Percentiles rank a stretch among this genome's conserved stretches.
Evolutionary conservation across 2,797 vertebrate genomes (phyloP).

Genomic region (Rousettus madagascariensis): DNA sequence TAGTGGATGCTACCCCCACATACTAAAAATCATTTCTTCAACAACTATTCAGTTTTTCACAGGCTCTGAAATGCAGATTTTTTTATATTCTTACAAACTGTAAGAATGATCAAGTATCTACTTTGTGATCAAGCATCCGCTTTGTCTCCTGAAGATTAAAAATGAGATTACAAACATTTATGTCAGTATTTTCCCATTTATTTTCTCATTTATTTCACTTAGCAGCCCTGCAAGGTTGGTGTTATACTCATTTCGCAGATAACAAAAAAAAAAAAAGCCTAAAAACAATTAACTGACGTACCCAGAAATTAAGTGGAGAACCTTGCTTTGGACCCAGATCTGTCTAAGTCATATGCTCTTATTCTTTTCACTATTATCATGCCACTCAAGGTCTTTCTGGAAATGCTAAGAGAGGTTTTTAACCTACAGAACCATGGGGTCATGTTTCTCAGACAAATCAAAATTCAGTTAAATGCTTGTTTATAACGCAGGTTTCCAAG

Average conservation of each 20-base stretch:
- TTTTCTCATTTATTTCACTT: conserved; percentile 23
- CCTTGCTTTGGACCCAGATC: background rate
- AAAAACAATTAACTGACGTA: background rate
- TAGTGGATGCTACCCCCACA: background rate
- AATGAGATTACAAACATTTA: background rate
- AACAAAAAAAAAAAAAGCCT: background rate
- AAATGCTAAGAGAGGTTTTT: background rate
- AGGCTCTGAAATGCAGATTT: background rate
- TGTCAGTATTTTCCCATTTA: background rate
- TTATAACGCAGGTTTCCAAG: conserved; percentile 13
- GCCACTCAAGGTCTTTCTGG: background rate
- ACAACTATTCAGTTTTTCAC: background rate
- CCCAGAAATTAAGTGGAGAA: background rate
- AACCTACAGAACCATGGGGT: background rate
- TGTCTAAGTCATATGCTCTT: background rate
- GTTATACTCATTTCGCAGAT: background rate
- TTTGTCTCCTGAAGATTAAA: background rate
- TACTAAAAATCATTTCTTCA: conserved; percentile 20
- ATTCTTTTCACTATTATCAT: background rate
- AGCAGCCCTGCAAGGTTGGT: background rate
- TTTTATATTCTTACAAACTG: background rate
- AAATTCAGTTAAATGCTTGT: background rate
- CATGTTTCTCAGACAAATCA: background rate
- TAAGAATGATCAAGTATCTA: background rate
- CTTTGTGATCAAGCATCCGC: background rate